phyloP scores from a whole-genome alignment of 2,113 vertebrate genomes.

The Dolichotis patagonum region DNA sequence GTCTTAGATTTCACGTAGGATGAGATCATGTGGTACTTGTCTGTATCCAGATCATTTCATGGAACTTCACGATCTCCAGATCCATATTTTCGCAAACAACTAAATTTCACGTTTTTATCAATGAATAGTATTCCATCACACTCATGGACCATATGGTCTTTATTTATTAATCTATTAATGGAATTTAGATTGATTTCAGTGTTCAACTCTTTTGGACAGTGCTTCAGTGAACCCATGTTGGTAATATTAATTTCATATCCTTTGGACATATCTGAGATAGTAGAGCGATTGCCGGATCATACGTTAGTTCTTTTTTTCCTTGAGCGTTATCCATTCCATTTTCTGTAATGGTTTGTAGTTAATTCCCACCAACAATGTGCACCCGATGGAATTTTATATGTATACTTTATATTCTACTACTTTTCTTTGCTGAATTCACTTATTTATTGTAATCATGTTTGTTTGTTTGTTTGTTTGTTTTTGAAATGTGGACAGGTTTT shows the following conservation, averaged over 20 bases:
- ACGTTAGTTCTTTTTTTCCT: neutral
- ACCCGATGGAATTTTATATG: neutral
- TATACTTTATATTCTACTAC: neutral
- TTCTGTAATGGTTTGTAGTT: neutral
- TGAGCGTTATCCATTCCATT: neutral
- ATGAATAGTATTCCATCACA: neutral
- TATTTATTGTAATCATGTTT: neutral
- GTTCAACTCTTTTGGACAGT: neutral
- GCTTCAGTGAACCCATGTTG: neutral
- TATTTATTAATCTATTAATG: neutral
- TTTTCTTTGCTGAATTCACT: neutral
- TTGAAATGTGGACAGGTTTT: neutral
- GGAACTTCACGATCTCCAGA: neutral
- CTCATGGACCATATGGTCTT: neutral
- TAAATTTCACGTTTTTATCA: neutral
- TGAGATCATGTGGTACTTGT: neutral
- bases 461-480: neutral
- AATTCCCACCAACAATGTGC: neutral
- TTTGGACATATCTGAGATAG: neutral
- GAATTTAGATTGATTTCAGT: neutral
- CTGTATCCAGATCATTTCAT: neutral
- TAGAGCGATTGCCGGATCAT: neutral
- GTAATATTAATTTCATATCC: neutral
- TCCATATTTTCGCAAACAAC: neutral
- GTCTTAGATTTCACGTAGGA: no score